These are phyloP conservation scores for Arion vulgaris DNA, from an alignment of 1,140 invertebrate genomes.

Conservation along the genomic window DNA sequence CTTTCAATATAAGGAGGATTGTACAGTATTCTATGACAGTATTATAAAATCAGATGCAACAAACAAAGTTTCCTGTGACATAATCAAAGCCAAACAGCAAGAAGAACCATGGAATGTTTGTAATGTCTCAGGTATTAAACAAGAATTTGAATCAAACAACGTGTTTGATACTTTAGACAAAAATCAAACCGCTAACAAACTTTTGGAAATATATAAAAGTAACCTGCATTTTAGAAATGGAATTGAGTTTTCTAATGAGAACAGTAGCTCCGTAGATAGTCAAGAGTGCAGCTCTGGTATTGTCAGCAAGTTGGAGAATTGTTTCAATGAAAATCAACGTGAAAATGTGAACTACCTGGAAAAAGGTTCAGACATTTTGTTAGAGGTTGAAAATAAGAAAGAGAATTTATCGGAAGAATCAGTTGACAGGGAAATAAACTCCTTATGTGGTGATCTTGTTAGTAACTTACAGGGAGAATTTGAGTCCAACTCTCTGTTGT, in stretches of 20 bases:
- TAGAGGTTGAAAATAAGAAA: not conserved
- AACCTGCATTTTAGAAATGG: not conserved
- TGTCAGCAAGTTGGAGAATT: not conserved
- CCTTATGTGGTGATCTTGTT: not conserved
- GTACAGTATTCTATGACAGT: conserved; percentile 25
- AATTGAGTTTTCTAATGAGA: not conserved
- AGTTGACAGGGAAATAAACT: not conserved
- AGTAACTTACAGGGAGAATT: not conserved
- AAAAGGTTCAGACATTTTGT: not conserved
- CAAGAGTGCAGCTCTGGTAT: not conserved
- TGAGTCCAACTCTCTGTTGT: not conserved
- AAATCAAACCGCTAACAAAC: not conserved
- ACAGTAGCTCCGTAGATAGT: not conserved
- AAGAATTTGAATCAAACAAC: not conserved
- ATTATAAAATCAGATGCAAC: not conserved
- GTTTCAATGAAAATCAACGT: too few species aligned
- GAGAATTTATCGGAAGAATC: not conserved
- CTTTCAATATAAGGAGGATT: conserved; percentile 30
- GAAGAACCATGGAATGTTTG: not conserved
- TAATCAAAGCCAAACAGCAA: not conserved
- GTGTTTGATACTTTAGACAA: not conserved
- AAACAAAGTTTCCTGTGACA: not conserved
- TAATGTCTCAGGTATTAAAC: not conserved
- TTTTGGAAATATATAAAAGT: not conserved
- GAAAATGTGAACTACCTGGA: not conserved